Percentiles rank a stretch among this genome's conserved stretches.
These are phyloP conservation scores for Leucophenga varia DNA, from an alignment of 1,140 invertebrate genomes.

Conservation along the genomic window DNA sequence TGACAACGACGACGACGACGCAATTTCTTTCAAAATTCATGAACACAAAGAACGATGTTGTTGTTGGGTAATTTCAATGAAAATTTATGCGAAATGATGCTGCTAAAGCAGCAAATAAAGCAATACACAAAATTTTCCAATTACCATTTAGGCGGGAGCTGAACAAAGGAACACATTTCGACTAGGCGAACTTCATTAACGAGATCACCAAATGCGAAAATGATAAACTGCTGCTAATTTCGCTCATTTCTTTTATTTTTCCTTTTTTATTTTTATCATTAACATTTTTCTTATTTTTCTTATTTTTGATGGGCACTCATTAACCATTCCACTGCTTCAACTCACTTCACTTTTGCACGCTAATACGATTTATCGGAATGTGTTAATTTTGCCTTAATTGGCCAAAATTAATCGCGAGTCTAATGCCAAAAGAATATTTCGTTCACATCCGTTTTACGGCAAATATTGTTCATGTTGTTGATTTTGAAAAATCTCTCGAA, in stretches of 20 bases:
- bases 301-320: not conserved
- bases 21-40: no score
- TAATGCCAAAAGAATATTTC: no score
- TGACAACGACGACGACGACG: no score
- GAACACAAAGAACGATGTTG: no score
- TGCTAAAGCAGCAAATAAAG: no score
- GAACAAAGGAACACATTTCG: no score
- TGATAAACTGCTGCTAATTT: not conserved
- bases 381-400: conserved; percentile 17
- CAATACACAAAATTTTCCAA: no score
- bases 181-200: no score
- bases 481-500: not conserved
- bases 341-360: not conserved
- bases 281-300: not conserved
- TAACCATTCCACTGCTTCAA: not conserved
- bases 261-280: conserved; percentile 2
- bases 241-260: not conserved
- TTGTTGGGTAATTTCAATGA: no score
- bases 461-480: not conserved
- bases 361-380: conserved; percentile 10
- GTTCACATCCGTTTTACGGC: not conserved
- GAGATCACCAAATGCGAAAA: no score
- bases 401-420: conserved; percentile 11
- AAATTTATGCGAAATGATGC: no score
- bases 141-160: no score